Conservation (phyloP, 2,888 invertebrate genomes). For the Cepaea hortensis region DNA sequence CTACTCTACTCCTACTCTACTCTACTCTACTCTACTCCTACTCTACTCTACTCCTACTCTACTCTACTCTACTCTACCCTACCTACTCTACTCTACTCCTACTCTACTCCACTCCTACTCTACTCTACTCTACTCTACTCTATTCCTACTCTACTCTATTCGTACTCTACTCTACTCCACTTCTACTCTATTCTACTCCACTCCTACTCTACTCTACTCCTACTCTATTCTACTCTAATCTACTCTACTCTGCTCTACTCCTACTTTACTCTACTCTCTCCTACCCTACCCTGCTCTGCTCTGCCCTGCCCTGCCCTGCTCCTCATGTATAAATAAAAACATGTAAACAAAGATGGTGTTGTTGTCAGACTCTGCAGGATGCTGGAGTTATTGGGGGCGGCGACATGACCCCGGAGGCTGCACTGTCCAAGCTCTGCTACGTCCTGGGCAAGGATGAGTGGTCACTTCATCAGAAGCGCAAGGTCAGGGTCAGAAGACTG, state of each 20-base stretch:
- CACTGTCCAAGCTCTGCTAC: slow-evolving; percentile 91
- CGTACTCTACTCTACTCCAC: background rate
- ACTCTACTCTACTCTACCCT: background rate
- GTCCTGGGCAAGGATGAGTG: slow-evolving; percentile 85
- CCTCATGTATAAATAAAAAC: too few species aligned
- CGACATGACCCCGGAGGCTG: slow-evolving; percentile 96
- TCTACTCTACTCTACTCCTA: too few species aligned
- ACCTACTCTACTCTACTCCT: slow-evolving; percentile 1
- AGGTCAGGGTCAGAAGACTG: slow-evolving; percentile 57
- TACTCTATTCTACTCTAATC: too few species aligned
- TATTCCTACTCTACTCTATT: background rate
- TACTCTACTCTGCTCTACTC: too few species aligned
- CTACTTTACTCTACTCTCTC: too few species aligned
- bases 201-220: background rate
- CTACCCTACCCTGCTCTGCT: too few species aligned
- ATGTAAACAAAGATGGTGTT: too few species aligned
- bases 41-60: too few species aligned
- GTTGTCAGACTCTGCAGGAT: slow-evolving; percentile 79
- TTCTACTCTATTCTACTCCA: background rate
- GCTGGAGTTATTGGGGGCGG: slow-evolving; percentile 87
- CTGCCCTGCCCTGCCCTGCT: too few species aligned
- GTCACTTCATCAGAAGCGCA: slow-evolving; percentile 74
- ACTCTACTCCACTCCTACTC: background rate
- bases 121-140: background rate
- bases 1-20: too few species aligned